A percentile compares a stretch with the other conserved stretches of the same genome.
phyloP scores from a whole-genome alignment of 2,888 invertebrate genomes.

The Acanthosoma haemorrhoidale region DNA sequence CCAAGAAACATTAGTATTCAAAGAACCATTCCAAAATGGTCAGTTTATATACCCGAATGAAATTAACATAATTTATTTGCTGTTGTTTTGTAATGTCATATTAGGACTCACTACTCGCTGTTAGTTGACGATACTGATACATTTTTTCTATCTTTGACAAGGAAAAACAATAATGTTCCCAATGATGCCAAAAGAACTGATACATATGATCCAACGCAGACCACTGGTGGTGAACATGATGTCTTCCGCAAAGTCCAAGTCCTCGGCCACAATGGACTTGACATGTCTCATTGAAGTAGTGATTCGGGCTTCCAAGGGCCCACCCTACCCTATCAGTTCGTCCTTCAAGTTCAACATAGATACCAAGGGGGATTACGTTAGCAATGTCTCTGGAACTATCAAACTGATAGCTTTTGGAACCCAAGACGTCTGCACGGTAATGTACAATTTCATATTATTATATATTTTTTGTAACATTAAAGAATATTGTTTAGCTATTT shows the following conservation, averaged over 20 bases:
- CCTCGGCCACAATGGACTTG: neutral
- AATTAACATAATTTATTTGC: no score
- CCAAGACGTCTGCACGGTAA: neutral
- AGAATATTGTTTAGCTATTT: no score
- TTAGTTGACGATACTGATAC: no score
- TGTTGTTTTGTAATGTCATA: no score
- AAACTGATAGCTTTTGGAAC: neutral
- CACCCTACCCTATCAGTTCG: neutral
- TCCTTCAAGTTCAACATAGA: neutral
- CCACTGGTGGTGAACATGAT: neutral
- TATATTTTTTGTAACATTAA: no score
- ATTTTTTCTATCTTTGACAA: no score
- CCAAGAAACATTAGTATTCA: no score
- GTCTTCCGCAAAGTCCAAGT: neutral
- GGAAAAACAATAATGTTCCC: neutral
- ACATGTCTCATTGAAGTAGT: neutral
- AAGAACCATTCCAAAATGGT: no score
- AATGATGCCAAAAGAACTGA: neutral
- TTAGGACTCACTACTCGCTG: no score
- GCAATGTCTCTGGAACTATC: neutral
- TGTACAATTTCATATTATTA: no score
- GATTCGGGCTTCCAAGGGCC: neutral
- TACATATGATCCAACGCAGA: neutral
- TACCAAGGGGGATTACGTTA: neutral
- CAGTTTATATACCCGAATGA: no score